Evolutionary conservation across 1,140 invertebrate species (phyloP).

Genomic region (Danaus plexippus): DNA sequence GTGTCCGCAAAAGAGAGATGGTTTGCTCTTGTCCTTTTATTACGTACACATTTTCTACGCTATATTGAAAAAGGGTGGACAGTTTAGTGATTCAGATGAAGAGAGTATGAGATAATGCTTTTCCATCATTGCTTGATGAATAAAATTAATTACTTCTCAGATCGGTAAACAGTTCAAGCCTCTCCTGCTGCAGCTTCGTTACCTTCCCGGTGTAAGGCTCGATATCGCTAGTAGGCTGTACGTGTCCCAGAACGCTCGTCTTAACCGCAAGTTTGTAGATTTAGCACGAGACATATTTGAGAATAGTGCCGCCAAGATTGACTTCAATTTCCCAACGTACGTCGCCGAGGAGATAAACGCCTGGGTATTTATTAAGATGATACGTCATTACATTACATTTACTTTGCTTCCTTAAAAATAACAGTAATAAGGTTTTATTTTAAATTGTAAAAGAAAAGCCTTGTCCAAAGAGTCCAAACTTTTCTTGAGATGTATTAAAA

Average conservation of each 20-base stretch:
- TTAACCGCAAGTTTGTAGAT: conserved; percentile 20
- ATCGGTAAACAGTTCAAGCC: conserved; percentile 22
- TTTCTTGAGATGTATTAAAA: too few relatives aligned
- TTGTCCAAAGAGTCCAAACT: too few relatives aligned
- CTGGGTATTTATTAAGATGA: conserved; percentile 30
- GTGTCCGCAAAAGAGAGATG: conserved; percentile 18
- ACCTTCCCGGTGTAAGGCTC: conserved; percentile 34
- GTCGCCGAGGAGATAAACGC: conserved; percentile 31
- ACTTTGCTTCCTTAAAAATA: conserved; percentile 2
- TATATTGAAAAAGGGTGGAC: too few relatives aligned
- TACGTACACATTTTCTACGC: background rate
- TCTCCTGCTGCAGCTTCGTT: conserved; percentile 24
- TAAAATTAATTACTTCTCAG: conserved; percentile 15
- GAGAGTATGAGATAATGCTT: background rate
- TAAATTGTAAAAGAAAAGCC: too few relatives aligned
- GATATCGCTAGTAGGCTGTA: conserved; percentile 39
- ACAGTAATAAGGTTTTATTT: background rate
- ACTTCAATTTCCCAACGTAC: conserved; percentile 21
- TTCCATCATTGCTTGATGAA: conserved; percentile 1
- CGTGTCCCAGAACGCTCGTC: conserved; percentile 11
- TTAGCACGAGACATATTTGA: conserved; percentile 29
- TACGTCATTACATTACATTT: background rate
- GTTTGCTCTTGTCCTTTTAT: conserved; percentile 10
- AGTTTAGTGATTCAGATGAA: too few relatives aligned
- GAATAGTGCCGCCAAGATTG: conserved; percentile 23